Percentiles rank a stretch among this genome's conserved stretches.
phyloP scores from a whole-genome alignment of 2,888 invertebrate genomes.

The Arge pagana region DNA sequence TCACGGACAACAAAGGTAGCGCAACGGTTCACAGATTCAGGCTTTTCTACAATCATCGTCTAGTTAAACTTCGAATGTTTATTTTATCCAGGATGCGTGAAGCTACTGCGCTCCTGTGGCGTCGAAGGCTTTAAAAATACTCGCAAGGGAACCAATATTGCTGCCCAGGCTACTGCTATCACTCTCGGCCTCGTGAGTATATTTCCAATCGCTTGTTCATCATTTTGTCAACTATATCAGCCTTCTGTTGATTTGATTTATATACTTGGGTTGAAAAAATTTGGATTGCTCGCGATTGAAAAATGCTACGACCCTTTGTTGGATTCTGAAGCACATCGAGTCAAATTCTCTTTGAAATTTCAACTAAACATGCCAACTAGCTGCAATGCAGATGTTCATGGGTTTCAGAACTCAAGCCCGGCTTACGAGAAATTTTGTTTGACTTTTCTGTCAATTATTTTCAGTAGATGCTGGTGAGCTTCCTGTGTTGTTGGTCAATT shows the following conservation, averaged over 20 bases:
- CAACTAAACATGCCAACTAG: no score
- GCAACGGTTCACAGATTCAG: conserved; percentile 33
- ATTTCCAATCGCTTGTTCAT: not conserved
- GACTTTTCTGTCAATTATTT: conserved; percentile 8
- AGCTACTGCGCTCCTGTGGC: conserved; percentile 77
- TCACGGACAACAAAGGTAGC: conserved; percentile 73
- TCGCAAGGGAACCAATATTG: conserved; percentile 94
- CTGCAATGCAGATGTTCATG: no score
- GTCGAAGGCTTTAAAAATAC: conserved; percentile 94
- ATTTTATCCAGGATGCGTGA: conserved; percentile 48
- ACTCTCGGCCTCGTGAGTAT: conserved; percentile 73
- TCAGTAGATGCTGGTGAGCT: not conserved
- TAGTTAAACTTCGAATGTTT: not conserved
- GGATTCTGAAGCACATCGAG: no score
- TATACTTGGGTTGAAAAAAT: conserved; percentile 28
- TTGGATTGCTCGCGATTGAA: conserved; percentile 4
- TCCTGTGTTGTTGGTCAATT: no score
- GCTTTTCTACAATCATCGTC: not conserved
- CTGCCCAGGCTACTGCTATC: conserved; percentile 93
- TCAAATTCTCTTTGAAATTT: no score
- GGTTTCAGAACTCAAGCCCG: no score
- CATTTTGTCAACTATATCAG: not conserved
- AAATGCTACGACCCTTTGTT: not conserved
- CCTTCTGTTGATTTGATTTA: conserved; percentile 2
- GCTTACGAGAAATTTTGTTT: no score